Percentiles rank a stretch among this genome's conserved stretches.
phyloP scores from a whole-genome alignment of 1,140 invertebrate species.

The Conus ventricosus region DNA sequence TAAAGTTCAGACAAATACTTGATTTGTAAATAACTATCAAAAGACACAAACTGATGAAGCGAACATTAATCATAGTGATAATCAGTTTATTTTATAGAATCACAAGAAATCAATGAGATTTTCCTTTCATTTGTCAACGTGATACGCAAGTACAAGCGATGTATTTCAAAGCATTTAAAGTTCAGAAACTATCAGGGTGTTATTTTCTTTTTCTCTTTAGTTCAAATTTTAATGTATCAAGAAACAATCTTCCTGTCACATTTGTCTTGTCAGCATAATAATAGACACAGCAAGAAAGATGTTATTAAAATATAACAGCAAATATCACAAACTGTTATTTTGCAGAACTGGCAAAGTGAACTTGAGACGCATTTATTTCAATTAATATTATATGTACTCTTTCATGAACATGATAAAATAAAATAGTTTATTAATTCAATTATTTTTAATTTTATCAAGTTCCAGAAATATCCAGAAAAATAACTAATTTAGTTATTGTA shows the following conservation, averaged over 20 bases:
- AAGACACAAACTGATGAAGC: not conserved
- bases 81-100: not conserved
- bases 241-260: no score
- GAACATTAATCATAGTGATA: not conserved
- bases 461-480: no score
- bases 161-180: not conserved
- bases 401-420: not conserved
- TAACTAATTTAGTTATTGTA: no score
- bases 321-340: no score
- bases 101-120: not conserved
- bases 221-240: not conserved
- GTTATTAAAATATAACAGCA: no score
- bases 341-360: no score
- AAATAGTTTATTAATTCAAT: not conserved
- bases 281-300: no score
- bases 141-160: not conserved
- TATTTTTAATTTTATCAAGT: not conserved
- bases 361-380: no score
- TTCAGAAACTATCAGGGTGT: not conserved
- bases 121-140: not conserved
- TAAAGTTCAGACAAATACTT: not conserved
- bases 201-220: not conserved
- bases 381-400: no score
- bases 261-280: no score
- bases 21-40: not conserved